A percentile compares a stretch with the other conserved stretches of the same genome.
These are phyloP conservation scores for Valencia hispanica DNA, from an alignment of 2,797 vertebrate genomes.

Conservation along the genomic window DNA sequence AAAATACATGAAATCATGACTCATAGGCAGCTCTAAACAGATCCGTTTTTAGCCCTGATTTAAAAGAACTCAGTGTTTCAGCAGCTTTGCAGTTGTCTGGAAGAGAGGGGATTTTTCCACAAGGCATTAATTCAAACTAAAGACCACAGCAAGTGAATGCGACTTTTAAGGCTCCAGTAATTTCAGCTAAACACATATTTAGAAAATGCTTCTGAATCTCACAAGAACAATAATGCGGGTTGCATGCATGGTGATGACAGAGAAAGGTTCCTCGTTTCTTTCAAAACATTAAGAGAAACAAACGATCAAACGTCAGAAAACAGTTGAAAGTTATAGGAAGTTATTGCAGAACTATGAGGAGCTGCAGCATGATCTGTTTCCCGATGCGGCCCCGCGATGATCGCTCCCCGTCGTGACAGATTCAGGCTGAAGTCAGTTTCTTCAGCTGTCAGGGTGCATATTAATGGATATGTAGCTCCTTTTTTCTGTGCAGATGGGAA, in stretches of 20 bases:
- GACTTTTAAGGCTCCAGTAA: no score
- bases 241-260: background rate
- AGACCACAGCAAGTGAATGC: no score
- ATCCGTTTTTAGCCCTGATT: no score
- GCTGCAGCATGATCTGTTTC: background rate
- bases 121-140: no score
- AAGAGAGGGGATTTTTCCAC: no score
- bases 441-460: constrained; percentile 39
- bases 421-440: constrained; percentile 22
- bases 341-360: background rate
- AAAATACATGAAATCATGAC: no score
- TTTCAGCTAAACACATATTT: no score
- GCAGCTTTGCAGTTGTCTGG: no score
- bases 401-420: constrained; percentile 30
- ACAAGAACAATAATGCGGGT: background rate
- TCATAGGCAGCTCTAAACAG: no score
- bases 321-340: background rate
- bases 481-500: constrained; percentile 38
- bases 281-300: background rate
- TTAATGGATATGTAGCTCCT: constrained; percentile 40
- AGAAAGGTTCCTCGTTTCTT: background rate
- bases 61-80: no score
- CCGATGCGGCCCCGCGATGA: background rate
- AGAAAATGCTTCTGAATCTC: background rate
- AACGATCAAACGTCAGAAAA: background rate